A percentile compares a stretch with the other conserved stretches of the same genome.
These are phyloP conservation scores for Meles meles DNA, from an alignment of 2,113 vertebrate species.

Conservation along the genomic window DNA sequence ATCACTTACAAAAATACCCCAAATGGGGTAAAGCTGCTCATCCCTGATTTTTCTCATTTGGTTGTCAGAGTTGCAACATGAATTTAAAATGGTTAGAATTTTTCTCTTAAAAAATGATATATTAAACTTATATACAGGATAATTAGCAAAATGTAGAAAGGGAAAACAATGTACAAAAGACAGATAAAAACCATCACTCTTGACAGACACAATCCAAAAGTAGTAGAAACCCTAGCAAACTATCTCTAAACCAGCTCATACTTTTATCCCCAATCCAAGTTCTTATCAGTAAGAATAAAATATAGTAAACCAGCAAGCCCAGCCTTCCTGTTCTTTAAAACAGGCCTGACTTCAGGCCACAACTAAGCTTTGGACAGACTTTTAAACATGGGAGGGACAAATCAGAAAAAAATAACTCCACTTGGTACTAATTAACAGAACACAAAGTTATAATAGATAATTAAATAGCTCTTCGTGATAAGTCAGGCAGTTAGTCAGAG, in stretches of 20 bases:
- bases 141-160: constrained; percentile 84
- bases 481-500: constrained; percentile 11
- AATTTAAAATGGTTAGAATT: constrained; percentile 71
- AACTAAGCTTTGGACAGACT: constrained; percentile 12
- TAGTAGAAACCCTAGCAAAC: constrained; percentile 70
- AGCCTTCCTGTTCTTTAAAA: constrained; percentile 48
- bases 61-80: constrained; percentile 58
- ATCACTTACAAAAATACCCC: constrained; percentile 84
- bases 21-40: constrained; percentile 74
- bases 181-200: constrained; percentile 78
- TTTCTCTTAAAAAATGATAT: constrained; percentile 81
- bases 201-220: constrained; percentile 73
- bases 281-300: constrained; percentile 60
- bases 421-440: background rate
- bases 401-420: background rate
- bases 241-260: constrained; percentile 44
- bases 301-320: constrained; percentile 4
- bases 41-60: constrained; percentile 79
- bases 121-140: constrained; percentile 83
- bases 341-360: constrained; percentile 16
- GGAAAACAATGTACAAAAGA: constrained; percentile 82
- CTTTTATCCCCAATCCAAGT: background rate
- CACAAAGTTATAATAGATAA: background rate
- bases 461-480: background rate
- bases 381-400: constrained; percentile 41